phyloP scores from a whole-genome alignment of 30 jellyfish, hydroid and myxozoan genomes.

The Aurelia aurita complex sp. Pacific region DNA sequence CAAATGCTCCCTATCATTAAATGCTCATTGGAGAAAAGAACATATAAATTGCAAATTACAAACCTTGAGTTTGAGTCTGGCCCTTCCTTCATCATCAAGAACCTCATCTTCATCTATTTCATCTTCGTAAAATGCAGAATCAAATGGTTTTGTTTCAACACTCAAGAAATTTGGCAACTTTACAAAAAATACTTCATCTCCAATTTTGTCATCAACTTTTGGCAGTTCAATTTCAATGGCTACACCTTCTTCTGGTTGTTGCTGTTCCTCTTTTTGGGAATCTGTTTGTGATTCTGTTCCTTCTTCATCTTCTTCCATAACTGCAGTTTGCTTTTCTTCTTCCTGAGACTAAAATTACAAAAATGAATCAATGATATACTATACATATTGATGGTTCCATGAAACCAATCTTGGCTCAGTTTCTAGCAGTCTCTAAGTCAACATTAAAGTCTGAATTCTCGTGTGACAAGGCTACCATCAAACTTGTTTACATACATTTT shows the following conservation, averaged over 20 bases:
- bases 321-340: not conserved
- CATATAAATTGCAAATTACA: not conserved
- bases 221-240: slow-evolving; percentile 91
- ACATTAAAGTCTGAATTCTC: no score
- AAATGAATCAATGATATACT: not conserved
- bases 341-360: slow-evolving; percentile 1
- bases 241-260: slow-evolving; percentile 76
- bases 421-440: not conserved
- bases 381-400: no score
- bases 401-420: no score
- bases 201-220: slow-evolving; percentile 77
- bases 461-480: no score
- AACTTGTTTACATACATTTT: no score
- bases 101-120: slow-evolving; percentile 92
- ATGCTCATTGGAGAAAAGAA: no score
- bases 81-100: slow-evolving; percentile 97
- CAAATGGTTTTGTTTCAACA: slow-evolving; percentile 96
- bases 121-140: slow-evolving; percentile 83
- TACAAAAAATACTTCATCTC: slow-evolving; percentile 81
- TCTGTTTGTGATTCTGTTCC: slow-evolving; percentile 49
- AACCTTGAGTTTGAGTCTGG: slow-evolving; percentile 90
- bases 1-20: no score
- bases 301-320: slow-evolving; percentile 16
- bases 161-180: slow-evolving; percentile 95
- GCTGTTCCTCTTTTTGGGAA: slow-evolving; percentile 55